These are phyloP conservation scores for Scortum barcoo DNA, from an alignment of 2,113 vertebrate species.

Conservation along the genomic window DNA sequence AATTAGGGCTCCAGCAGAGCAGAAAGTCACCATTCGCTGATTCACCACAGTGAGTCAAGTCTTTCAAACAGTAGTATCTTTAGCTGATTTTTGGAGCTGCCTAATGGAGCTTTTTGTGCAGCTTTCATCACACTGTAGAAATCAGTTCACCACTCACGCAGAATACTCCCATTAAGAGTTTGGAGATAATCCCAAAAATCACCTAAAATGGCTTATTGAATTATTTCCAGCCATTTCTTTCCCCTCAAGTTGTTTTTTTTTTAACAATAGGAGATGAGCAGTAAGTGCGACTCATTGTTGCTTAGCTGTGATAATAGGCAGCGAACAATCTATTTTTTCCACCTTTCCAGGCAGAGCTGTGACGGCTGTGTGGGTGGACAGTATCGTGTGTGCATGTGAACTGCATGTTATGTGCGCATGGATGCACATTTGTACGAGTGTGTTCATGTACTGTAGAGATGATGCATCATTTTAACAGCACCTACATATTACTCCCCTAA, in stretches of 20 bases:
- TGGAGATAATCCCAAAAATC: neutral
- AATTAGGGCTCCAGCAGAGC: neutral
- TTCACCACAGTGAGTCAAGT: neutral
- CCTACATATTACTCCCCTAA: neutral
- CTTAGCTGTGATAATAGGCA: slow-evolving; percentile 49
- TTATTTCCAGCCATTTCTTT: neutral
- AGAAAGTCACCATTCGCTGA: neutral
- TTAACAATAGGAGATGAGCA: slow-evolving; percentile 8
- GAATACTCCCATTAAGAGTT: neutral
- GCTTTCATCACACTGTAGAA: neutral
- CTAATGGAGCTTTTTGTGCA: slow-evolving; percentile 19
- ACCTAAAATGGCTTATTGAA: neutral
- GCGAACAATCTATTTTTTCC: slow-evolving; percentile 66
- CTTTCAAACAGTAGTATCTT: neutral
- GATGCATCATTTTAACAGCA: neutral
- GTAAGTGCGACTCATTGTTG: slow-evolving; percentile 17
- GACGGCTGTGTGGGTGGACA: slow-evolving; percentile 64
- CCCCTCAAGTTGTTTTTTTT: neutral
- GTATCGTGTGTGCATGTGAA: neutral
- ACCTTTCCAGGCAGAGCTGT: slow-evolving; percentile 49
- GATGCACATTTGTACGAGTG: neutral
- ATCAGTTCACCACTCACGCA: neutral
- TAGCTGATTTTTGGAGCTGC: neutral
- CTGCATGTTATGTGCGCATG: neutral
- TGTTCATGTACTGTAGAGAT: neutral